A percentile compares a stretch with the other conserved stretches of the same genome.
phyloP scores from a whole-genome alignment of 2,888 invertebrate species.

The Apotomis betuletana region DNA sequence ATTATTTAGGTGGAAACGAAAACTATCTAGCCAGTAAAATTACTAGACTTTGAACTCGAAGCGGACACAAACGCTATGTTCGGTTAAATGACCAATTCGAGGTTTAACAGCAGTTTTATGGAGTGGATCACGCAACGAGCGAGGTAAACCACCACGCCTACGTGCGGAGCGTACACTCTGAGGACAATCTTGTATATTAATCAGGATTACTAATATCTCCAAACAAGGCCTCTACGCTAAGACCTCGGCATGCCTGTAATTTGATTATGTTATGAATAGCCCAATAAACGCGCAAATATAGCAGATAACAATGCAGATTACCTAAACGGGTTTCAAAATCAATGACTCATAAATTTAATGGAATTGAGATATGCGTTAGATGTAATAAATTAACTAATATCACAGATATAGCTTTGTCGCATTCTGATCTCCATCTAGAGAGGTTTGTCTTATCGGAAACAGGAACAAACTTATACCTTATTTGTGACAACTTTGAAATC shows the following conservation, averaged over 20 bases:
- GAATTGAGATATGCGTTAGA: neutral
- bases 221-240: slow-evolving; percentile 31
- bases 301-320: neutral
- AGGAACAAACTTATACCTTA: slow-evolving; percentile 3
- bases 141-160: slow-evolving; percentile 80
- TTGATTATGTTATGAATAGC: neutral
- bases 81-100: slow-evolving; percentile 66
- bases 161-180: slow-evolving; percentile 47
- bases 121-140: slow-evolving; percentile 76
- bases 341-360: neutral
- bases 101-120: slow-evolving; percentile 72
- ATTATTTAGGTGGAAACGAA: slow-evolving; percentile 5
- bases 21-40: slow-evolving; percentile 25
- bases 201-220: slow-evolving; percentile 36
- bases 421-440: neutral
- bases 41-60: slow-evolving; percentile 34
- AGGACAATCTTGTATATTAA: slow-evolving; percentile 42
- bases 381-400: neutral
- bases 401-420: neutral
- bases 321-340: neutral
- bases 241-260: slow-evolving; percentile 9
- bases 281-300: neutral
- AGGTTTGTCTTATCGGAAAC: slow-evolving; percentile 10
- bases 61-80: slow-evolving; percentile 52
- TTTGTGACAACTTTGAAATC: neutral